These are phyloP conservation scores for Diprion similis DNA, from an alignment of 1,140 invertebrate species.

Conservation along the genomic window DNA sequence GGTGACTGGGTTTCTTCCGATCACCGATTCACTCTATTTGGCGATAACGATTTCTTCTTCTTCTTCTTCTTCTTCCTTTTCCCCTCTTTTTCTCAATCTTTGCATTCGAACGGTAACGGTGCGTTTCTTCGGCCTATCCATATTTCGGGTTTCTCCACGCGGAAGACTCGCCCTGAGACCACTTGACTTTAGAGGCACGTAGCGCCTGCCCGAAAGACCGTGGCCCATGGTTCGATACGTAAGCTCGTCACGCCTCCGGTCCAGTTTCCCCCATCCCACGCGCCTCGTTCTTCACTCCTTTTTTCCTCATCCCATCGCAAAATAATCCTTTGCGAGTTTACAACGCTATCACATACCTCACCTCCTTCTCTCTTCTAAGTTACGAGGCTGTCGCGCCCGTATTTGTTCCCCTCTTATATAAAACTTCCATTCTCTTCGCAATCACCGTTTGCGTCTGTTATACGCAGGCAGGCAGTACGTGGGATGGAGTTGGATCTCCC, in stretches of 20 bases:
- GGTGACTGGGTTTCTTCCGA: background rate
- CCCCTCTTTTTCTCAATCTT: background rate
- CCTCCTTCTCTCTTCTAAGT: background rate
- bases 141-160: slow-evolving; percentile 5
- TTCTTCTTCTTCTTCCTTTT: background rate
- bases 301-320: background rate
- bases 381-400: slow-evolving; percentile 1
- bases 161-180: background rate
- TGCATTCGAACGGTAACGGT: background rate
- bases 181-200: slow-evolving; percentile 5
- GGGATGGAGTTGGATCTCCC: too few species aligned
- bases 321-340: slow-evolving; percentile 6
- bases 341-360: background rate
- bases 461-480: too few species aligned
- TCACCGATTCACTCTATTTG: background rate
- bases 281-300: background rate
- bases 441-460: too few species aligned
- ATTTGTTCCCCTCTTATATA: background rate
- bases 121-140: slow-evolving; percentile 1
- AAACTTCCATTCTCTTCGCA: background rate
- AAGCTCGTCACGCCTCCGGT: slow-evolving; percentile 1
- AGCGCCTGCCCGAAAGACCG: background rate
- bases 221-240: background rate
- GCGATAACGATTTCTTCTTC: background rate
- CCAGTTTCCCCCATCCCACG: background rate